These are phyloP conservation scores for Platygyra sinensis DNA, from an alignment of 64 coral and sea anemone genomes.

Conservation along the genomic window DNA sequence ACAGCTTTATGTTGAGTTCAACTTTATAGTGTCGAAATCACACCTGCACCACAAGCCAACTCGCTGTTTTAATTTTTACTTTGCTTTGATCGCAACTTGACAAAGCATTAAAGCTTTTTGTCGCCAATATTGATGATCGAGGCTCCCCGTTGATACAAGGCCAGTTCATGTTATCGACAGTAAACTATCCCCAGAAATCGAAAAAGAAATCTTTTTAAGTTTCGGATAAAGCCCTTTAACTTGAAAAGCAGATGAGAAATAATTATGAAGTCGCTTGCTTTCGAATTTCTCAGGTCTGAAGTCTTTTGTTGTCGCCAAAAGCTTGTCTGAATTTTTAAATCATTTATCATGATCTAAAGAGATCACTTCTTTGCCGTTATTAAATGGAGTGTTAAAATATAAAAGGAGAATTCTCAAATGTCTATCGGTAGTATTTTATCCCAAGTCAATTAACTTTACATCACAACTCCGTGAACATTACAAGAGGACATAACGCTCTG, in stretches of 20 bases:
- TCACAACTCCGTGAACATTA: neutral
- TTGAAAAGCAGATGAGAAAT: neutral
- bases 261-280: neutral
- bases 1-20: neutral
- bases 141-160: neutral
- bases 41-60: neutral
- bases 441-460: slow-evolving; percentile 8
- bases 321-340: slow-evolving; percentile 6
- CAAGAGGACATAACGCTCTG: neutral
- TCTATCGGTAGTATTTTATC: neutral
- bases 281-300: neutral
- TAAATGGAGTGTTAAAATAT: slow-evolving; percentile 9
- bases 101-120: neutral
- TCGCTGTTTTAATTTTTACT: neutral
- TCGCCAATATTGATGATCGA: neutral
- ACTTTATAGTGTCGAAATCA: neutral
- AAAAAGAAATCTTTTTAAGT: neutral
- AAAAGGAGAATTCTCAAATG: neutral
- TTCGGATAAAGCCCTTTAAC: neutral
- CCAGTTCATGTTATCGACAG: neutral
- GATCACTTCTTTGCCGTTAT: slow-evolving; percentile 27
- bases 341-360: slow-evolving; percentile 12
- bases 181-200: neutral
- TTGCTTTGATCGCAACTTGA: slow-evolving; percentile 6
- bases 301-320: slow-evolving; percentile 13